phyloP scores from a whole-genome alignment of 2,888 invertebrate species.

The Pristionchus arcanus region DNA sequence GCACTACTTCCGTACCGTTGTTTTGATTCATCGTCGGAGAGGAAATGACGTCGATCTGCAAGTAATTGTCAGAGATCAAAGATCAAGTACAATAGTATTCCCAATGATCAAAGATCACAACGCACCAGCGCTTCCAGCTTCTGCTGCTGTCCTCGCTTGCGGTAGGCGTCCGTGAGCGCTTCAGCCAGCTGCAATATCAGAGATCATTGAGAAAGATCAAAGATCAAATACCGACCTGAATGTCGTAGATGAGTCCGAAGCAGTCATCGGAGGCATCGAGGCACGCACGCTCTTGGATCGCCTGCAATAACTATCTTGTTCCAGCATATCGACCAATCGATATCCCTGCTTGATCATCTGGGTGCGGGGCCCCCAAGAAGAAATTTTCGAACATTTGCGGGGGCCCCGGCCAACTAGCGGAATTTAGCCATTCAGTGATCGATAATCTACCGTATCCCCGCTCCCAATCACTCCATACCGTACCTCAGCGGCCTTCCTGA shows the following conservation, averaged over 20 bases:
- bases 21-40: constrained; percentile 39
- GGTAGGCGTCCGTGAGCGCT: constrained; percentile 43
- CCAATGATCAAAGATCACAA: neutral
- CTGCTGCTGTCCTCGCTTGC: constrained; percentile 45
- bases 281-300: constrained; percentile 9
- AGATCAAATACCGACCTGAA: constrained; percentile 6
- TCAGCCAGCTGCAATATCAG: constrained; percentile 13
- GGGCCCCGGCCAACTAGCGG: no score
- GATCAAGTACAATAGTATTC: constrained; percentile 2
- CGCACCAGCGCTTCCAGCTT: constrained; percentile 49
- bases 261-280: constrained; percentile 52
- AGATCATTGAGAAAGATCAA: neutral
- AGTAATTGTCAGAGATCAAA: no score
- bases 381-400: no score
- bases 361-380: no score
- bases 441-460: neutral
- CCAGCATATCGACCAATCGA: neutral
- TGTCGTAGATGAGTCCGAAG: constrained; percentile 51
- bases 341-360: no score
- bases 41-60: neutral
- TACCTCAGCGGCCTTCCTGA: constrained; percentile 55
- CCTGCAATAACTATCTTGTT: neutral
- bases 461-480: neutral
- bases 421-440: no score
- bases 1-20: constrained; percentile 24